These are phyloP conservation scores for Cyanoderma ruficeps DNA, from an alignment of 2,113 vertebrate genomes.

Conservation along the genomic window DNA sequence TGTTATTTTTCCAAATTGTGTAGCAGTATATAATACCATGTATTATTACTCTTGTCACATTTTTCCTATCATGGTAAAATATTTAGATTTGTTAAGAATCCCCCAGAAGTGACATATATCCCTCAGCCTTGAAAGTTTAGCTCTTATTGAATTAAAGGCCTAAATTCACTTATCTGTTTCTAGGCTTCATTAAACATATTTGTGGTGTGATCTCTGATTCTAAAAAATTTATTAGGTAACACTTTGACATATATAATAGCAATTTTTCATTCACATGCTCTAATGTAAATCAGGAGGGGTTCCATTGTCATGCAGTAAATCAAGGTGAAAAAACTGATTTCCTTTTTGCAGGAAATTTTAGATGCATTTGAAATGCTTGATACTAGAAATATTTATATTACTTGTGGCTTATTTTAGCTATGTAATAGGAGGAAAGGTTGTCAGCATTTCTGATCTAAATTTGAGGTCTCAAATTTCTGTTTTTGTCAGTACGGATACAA, in stretches of 20 bases:
- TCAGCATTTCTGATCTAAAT: neutral
- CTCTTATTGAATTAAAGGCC: neutral
- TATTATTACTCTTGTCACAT: slow-evolving; percentile 60
- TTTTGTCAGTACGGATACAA: neutral
- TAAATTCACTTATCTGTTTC: neutral
- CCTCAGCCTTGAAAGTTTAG: neutral
- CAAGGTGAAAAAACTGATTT: neutral
- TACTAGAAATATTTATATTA: neutral
- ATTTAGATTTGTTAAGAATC: neutral
- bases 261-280: neutral
- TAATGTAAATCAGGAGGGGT: neutral
- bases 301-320: neutral
- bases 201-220: neutral
- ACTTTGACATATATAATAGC: neutral
- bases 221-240: neutral
- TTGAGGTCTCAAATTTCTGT: neutral
- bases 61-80: slow-evolving; percentile 32
- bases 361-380: neutral
- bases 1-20: slow-evolving; percentile 46
- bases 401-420: neutral
- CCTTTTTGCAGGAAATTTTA: neutral
- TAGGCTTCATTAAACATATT: neutral
- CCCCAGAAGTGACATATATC: neutral
- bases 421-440: neutral
- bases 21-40: slow-evolving; percentile 31